Base-by-base conservation (phyloP, 2,888 invertebrate genomes). In the Leucoptera coffeella region DNA sequence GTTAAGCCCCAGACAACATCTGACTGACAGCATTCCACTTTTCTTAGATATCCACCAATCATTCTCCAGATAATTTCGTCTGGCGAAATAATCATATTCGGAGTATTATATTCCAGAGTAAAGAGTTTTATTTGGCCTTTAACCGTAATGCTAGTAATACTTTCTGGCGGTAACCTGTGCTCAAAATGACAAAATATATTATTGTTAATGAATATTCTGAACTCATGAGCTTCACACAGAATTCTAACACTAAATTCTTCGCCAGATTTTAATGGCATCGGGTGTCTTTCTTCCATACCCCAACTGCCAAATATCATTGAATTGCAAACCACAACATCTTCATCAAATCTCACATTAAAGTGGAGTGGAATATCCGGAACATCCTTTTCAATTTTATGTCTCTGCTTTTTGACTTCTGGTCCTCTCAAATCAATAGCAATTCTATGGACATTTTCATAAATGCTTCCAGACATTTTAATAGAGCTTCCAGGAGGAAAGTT, bases 1-100 rank as follows among this genome's bases (percentile, higher is more conserved):
- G 90, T 85, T 35, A 93, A 78, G 2, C 86, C 92, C 93, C 93
- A 94, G n/a, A 85, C 82, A 9, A 91, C 76, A n/a, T 88, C 90
- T 28, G 73, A 74, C 28, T 75, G 71, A 44, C 85, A 84, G 25
- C 81, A 78, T 48, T 88, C 89, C 0, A 93, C 77, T 39, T 78
- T 75, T 32, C 82, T 75, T 36, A 93, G 73, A 56, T 93, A 90
- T 0, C 93, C 93, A 4, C 91, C 91, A 42, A 91, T 77, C 57
- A 86, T 85, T 21, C 86, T 74, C 90, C 90, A 92, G 47, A 82
- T 82, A 75, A 90, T 82, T 43, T 83, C 80, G 38, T 79, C 74
- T 29, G 85, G 78, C 22, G 84, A 80, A 37, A 88, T 72, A 35
- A 87, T 82, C 6, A 75, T 75, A 50, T 57, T 72, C 31, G 71